Conservation (phyloP, 2,888 invertebrate species). For the Cristatella mucedo region DNA sequence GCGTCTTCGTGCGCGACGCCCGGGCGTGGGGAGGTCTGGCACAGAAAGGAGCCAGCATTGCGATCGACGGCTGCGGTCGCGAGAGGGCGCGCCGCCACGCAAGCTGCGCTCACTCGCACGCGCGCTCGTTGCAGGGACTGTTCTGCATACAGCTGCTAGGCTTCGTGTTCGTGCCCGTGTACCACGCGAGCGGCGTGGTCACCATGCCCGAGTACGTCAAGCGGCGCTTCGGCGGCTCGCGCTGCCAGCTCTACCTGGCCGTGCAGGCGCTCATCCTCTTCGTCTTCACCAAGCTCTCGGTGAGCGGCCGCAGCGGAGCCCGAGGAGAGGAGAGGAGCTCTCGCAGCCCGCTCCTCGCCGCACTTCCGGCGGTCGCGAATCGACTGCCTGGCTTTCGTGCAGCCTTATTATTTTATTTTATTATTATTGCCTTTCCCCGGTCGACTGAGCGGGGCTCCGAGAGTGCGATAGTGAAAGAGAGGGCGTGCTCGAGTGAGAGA, state of each 20-base stretch:
- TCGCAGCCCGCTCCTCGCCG: no score
- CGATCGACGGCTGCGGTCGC: no score
- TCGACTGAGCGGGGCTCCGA: background rate
- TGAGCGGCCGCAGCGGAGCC: no score
- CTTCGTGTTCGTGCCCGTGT: slow-evolving; percentile 34
- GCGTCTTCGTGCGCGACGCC: no score
- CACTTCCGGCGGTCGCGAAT: no score
- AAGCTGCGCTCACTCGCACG: background rate
- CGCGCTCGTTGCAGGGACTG: slow-evolving; percentile 18
- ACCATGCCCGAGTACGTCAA: slow-evolving; percentile 6
- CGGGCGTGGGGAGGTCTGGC: no score
- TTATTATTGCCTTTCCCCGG: no score
- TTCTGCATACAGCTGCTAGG: slow-evolving; percentile 23
- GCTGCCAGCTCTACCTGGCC: slow-evolving; percentile 6
- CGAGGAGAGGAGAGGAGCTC: slow-evolving; percentile 4
- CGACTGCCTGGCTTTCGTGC: no score
- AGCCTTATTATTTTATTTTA: no score
- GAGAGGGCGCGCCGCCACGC: background rate
- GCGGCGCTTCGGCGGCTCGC: slow-evolving; percentile 2
- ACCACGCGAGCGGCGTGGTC: slow-evolving; percentile 29
- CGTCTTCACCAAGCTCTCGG: slow-evolving; percentile 6
- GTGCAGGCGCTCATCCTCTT: slow-evolving; percentile 5
- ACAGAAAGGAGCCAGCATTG: no score
- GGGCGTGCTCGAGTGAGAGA: slow-evolving; percentile 9
- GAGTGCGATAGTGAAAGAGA: slow-evolving; percentile 7